A percentile compares a stretch with the other conserved stretches of the same genome.
These are phyloP conservation scores for Crotalus viridis DNA, from an alignment of 2,113 vertebrate species.

Conservation along the genomic window DNA sequence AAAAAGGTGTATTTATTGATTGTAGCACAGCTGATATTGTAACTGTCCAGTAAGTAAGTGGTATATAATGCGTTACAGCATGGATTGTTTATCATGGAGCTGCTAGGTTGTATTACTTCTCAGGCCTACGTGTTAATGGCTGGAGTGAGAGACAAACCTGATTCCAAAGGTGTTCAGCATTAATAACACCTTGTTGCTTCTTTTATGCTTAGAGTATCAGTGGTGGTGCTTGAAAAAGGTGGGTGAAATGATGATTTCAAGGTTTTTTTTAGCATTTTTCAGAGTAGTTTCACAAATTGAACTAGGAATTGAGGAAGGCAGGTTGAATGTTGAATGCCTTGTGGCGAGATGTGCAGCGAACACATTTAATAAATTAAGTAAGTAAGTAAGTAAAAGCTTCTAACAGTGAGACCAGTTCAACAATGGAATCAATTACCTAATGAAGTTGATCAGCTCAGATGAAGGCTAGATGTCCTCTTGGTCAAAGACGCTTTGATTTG, in stretches of 20 bases:
- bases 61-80: neutral
- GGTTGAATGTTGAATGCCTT: neutral
- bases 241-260: no score
- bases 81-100: neutral
- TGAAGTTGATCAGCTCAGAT: neutral
- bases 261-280: neutral
- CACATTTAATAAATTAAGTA: neutral
- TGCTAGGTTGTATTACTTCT: neutral
- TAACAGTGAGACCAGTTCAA: neutral
- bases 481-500: neutral
- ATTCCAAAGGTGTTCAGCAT: neutral
- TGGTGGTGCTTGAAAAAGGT: neutral
- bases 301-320: neutral
- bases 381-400: neutral
- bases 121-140: conserved; percentile 12
- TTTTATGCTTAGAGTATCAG: neutral
- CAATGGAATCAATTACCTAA: neutral
- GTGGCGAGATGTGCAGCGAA: neutral
- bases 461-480: neutral
- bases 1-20: conserved; percentile 25
- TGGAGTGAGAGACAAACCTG: neutral
- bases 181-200: neutral
- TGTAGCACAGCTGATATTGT: neutral
- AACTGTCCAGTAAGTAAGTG: fast-evolving
- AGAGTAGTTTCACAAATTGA: neutral